Evolutionary conservation across 2,113 vertebrate genomes (phyloP), one percentile per base, ranked within the genome.

Genomic region (Pseudonaja textilis): DNA sequence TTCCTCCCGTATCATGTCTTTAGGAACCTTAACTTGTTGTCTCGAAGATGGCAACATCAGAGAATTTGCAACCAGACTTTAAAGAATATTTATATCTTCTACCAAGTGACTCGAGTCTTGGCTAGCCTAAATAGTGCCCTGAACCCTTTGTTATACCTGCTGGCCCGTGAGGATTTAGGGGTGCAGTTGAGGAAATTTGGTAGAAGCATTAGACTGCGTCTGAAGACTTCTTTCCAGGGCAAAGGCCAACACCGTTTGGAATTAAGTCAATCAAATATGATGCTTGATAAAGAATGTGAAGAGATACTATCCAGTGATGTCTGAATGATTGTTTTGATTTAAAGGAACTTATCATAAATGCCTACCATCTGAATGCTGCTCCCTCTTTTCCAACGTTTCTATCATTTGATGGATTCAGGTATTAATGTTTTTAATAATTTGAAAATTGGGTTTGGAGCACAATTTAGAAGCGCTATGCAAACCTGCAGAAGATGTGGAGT

Each of bases 111-210:
- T 22, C 96, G 98, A 5, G 98, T 97, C 3, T 93, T 99, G 91
- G 98, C 97, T 88, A 97, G 97, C 95, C 94, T 98, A 90, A 99
- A 98, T 96, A 98, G 98, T 14, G 97, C 97, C 88, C 94, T 99
- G 88, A 98, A 98, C 91, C 98, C 98, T 4, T 93, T 99, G 85
- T 94, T 98, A 91, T 99, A 98, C 0, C 92, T 98, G 50, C 92
- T 97, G 39, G 93, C 94, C 54, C 94, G 93, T 1, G 95, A 97
- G 29, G 90, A 97, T 47, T 97, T 97, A 89, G 0, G 50, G 54
- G 92, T 95, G n/a, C 88, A 64, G 0, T 26, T 98, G 3, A 95
- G 93, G 20, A 45, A 4, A 9, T 54, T 96, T 55, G 2, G 0
- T 12, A 89, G 91, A 90, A 95, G 25, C 0, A 89, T 92, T 22